Percentiles rank a stretch among this genome's conserved stretches.
Conservation (phyloP, 2,888 invertebrate species). For the Monoplex corrugatus region DNA sequence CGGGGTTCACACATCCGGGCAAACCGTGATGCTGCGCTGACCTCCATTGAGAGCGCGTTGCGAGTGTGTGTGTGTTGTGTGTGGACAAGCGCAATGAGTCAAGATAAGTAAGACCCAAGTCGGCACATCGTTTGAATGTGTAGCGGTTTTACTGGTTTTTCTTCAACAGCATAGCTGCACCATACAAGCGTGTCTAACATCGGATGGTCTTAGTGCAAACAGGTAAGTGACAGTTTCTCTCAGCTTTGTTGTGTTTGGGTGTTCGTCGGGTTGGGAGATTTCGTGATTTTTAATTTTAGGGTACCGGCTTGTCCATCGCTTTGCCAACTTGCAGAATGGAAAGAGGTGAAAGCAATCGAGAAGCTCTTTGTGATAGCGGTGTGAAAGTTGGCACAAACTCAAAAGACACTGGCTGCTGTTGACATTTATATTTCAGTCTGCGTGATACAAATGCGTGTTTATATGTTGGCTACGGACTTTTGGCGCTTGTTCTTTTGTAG, state of each 20-base stretch:
- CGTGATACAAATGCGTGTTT: no score
- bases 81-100: slow-evolving; percentile 4
- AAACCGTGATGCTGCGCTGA: slow-evolving; percentile 29
- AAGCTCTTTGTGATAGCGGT: no score
- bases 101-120: slow-evolving; percentile 12
- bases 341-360: background rate
- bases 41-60: slow-evolving; percentile 22
- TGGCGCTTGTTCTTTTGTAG: background rate
- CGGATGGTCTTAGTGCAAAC: slow-evolving; percentile 15
- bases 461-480: no score
- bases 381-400: background rate
- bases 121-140: slow-evolving; percentile 18
- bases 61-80: slow-evolving; percentile 14
- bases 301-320: no score
- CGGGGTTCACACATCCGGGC: slow-evolving; percentile 37
- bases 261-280: background rate
- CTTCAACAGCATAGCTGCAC: background rate
- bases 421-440: no score
- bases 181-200: background rate
- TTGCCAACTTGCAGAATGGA: no score
- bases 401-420: no score
- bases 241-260: background rate
- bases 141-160: background rate
- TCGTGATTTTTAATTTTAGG: background rate
- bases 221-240: background rate